phyloP scores from a whole-genome alignment of 2,797 vertebrate species.

The Taeniopygia guttata region DNA sequence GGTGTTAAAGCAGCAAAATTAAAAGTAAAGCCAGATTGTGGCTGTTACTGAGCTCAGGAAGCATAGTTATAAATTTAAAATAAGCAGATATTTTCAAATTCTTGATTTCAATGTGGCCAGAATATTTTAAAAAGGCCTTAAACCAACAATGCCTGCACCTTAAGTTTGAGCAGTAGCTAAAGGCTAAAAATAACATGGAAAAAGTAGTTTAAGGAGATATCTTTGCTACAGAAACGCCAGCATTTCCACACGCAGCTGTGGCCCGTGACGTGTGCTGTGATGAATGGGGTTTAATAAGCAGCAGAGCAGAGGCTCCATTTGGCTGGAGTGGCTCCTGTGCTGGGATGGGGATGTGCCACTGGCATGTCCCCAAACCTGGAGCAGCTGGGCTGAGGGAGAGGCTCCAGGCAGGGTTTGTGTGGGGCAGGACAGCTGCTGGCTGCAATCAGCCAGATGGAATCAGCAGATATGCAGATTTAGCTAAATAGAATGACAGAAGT shows the following conservation, averaged over 20 bases:
- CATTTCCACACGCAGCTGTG: background rate
- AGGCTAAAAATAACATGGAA: background rate
- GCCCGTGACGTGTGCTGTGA: background rate
- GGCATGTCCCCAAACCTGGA: rapidly evolving
- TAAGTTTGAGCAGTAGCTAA: background rate
- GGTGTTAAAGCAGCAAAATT: background rate
- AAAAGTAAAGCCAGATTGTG: background rate
- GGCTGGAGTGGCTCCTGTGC: background rate
- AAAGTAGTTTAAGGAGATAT: background rate
- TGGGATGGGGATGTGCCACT: background rate
- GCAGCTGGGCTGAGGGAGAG: background rate
- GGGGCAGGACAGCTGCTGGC: background rate
- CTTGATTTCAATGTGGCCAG: background rate
- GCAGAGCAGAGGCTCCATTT: background rate
- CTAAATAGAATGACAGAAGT: background rate
- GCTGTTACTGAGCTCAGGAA: background rate
- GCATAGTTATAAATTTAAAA: background rate
- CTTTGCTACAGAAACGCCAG: background rate
- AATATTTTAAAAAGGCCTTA: background rate
- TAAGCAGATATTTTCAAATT: background rate
- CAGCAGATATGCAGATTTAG: background rate
- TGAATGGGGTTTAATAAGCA: background rate
- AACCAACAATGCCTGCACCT: background rate
- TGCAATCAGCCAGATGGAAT: rapidly evolving
- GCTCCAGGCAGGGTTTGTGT: background rate